Evolutionary conservation across 2,888 invertebrate species (phyloP).

Genomic region (Orthosia cruda): DNA sequence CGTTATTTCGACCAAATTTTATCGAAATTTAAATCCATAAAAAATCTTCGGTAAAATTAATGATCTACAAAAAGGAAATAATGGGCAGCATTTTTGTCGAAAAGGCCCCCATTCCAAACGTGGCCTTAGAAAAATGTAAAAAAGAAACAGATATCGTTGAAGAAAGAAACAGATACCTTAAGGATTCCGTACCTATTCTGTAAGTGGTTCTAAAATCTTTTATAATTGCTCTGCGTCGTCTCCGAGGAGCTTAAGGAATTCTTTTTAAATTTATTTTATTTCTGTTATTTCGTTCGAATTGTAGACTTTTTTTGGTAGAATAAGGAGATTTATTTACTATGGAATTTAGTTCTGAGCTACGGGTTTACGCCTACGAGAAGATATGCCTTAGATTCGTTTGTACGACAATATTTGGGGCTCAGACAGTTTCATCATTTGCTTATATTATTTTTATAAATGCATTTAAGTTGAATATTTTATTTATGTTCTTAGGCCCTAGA

Average conservation of each 20-base stretch:
- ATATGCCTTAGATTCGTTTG: background rate
- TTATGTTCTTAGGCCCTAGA: background rate
- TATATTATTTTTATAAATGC: background rate
- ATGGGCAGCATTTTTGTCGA: background rate
- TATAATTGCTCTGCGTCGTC: slow-evolving; percentile 75
- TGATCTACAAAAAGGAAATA: background rate
- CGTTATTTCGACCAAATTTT: no score
- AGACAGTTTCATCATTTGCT: background rate
- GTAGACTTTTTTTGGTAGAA: slow-evolving; percentile 46
- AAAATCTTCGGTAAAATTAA: slow-evolving; percentile 3
- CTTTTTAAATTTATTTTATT: slow-evolving; percentile 63
- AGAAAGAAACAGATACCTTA: slow-evolving; percentile 47
- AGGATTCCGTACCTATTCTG: slow-evolving; percentile 45
- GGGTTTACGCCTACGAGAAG: background rate
- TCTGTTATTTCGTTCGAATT: slow-evolving; percentile 57
- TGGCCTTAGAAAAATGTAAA: slow-evolving; percentile 49
- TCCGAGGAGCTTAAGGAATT: slow-evolving; percentile 66
- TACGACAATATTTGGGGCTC: background rate
- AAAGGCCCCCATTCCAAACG: slow-evolving; percentile 24
- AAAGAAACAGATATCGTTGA: slow-evolving; percentile 29
- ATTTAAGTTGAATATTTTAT: background rate
- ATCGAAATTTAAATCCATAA: background rate
- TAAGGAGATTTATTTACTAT: slow-evolving; percentile 48
- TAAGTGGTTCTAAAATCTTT: slow-evolving; percentile 71
- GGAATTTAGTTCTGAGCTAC: slow-evolving; percentile 34